Percentiles rank a stretch among this genome's conserved stretches.
Evolutionary conservation across 2,113 vertebrate genomes (phyloP).

Genomic region (Mirounga angustirostris): DNA sequence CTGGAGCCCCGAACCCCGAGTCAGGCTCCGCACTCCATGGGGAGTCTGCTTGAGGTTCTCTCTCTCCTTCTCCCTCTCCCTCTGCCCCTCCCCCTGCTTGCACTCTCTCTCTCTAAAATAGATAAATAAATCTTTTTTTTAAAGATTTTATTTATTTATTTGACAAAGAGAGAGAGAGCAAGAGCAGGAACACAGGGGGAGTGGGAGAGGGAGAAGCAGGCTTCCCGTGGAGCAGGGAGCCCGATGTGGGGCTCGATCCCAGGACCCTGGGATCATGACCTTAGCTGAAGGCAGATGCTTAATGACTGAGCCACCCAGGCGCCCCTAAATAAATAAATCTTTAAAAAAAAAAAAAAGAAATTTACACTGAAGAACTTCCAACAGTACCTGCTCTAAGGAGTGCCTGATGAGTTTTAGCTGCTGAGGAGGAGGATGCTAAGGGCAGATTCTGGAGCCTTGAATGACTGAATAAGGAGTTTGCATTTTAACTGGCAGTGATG

Average conservation of each 20-base stretch:
- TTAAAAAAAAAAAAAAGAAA: no score
- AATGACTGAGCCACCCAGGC: no score
- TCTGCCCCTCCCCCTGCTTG: background rate
- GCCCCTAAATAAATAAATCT: background rate
- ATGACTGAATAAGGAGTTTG: background rate
- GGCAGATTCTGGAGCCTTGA: background rate
- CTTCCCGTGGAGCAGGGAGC: no score
- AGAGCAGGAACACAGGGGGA: no score
- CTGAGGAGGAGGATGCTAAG: background rate
- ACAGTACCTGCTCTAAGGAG: background rate
- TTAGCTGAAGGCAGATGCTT: no score
- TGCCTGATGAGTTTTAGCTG: background rate
- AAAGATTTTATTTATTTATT: no score
- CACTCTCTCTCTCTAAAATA: background rate
- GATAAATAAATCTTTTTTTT: background rate
- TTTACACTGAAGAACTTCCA: background rate
- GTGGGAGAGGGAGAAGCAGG: no score
- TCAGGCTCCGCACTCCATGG: background rate
- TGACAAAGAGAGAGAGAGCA: no score
- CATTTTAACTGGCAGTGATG: background rate
- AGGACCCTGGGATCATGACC: no score
- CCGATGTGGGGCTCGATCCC: no score
- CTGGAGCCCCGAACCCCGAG: background rate
- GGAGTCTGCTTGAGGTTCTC: background rate
- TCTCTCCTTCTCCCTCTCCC: background rate